Evolutionary conservation across 2,888 invertebrate species (phyloP).

Genomic region (Auanema freiburgensis): DNA sequence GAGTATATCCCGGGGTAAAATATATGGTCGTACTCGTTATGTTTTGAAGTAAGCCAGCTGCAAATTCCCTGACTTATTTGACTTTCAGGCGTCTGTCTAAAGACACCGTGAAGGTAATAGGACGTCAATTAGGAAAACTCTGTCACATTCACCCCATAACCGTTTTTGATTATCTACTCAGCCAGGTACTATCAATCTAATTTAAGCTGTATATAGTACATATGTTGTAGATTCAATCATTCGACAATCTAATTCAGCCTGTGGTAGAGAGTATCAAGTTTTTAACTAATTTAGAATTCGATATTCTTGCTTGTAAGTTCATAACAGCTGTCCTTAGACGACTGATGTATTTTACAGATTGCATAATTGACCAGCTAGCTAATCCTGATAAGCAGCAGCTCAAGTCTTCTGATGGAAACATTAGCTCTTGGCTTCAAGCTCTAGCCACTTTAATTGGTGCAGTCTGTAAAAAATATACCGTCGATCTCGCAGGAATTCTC

Average conservation of each 20-base stretch:
- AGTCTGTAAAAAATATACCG: slow-evolving; percentile 86
- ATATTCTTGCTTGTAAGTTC: slow-evolving; percentile 80
- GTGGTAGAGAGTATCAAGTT: slow-evolving; percentile 97
- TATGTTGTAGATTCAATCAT: slow-evolving; percentile 76
- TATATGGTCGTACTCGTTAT: slow-evolving; percentile 87
- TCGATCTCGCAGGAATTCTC: slow-evolving; percentile 89
- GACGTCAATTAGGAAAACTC: slow-evolving; percentile 90
- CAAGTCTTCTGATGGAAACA: slow-evolving; percentile 85
- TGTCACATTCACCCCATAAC: slow-evolving; percentile 93
- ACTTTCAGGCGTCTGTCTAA: slow-evolving; percentile 75
- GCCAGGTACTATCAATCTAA: slow-evolving; percentile 31
- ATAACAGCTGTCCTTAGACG: neutral
- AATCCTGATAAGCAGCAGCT: slow-evolving; percentile 75
- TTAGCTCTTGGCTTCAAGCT: slow-evolving; percentile 74
- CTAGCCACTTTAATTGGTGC: slow-evolving; percentile 92
- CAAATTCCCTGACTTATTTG: no score
- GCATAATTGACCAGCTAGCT: slow-evolving; percentile 87
- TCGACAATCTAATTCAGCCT: slow-evolving; percentile 90
- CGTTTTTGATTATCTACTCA: slow-evolving; percentile 87
- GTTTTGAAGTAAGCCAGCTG: slow-evolving; percentile 83
- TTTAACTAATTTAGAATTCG: slow-evolving; percentile 89
- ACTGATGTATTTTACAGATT: slow-evolving; percentile 69
- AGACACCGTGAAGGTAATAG: slow-evolving; percentile 95
- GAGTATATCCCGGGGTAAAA: slow-evolving; percentile 81
- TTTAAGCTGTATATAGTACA: neutral